phyloP scores from a whole-genome alignment of 2,888 invertebrate species.

The Scaptomyza parva region DNA sequence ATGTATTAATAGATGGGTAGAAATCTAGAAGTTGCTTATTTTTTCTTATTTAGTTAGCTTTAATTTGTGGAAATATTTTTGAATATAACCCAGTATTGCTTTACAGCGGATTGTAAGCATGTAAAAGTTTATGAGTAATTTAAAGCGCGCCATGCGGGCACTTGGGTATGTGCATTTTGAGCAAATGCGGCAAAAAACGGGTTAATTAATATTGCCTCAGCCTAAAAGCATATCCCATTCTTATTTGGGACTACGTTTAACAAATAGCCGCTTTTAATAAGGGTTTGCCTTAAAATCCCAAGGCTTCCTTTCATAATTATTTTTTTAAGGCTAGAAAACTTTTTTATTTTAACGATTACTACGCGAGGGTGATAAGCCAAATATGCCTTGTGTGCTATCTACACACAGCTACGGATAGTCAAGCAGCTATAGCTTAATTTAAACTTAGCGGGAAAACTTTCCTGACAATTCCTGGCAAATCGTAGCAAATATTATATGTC shows the following conservation, averaged over 20 bases:
- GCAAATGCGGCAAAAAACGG: conserved; percentile 68
- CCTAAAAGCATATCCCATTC: conserved; percentile 55
- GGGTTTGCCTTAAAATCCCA: conserved; percentile 62
- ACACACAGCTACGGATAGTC: conserved; percentile 16
- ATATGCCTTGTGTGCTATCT: not conserved
- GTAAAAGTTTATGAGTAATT: conserved; percentile 66
- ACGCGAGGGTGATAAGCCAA: conserved; percentile 53
- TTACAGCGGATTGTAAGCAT: conserved; percentile 43
- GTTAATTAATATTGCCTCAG: conserved; percentile 72
- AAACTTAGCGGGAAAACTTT: conserved; percentile 54
- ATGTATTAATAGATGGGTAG: not conserved
- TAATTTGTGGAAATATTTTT: conserved; percentile 59
- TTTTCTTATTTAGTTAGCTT: conserved; percentile 3
- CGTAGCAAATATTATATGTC: conserved; percentile 66
- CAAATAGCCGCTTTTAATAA: conserved; percentile 72
- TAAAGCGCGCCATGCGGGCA: conserved; percentile 2
- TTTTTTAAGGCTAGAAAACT: conserved; percentile 25
- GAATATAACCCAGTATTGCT: conserved; percentile 36
- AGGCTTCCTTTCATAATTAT: conserved; percentile 18
- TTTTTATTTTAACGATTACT: conserved; percentile 73
- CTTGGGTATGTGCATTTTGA: conserved; percentile 59
- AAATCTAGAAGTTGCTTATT: conserved; percentile 13
- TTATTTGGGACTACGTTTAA: conserved; percentile 64
- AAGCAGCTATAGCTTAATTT: conserved; percentile 21
- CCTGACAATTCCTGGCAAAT: too few relatives aligned